phyloP scores from a whole-genome alignment of 2,113 vertebrate species.

The Vireo altiloquus region DNA sequence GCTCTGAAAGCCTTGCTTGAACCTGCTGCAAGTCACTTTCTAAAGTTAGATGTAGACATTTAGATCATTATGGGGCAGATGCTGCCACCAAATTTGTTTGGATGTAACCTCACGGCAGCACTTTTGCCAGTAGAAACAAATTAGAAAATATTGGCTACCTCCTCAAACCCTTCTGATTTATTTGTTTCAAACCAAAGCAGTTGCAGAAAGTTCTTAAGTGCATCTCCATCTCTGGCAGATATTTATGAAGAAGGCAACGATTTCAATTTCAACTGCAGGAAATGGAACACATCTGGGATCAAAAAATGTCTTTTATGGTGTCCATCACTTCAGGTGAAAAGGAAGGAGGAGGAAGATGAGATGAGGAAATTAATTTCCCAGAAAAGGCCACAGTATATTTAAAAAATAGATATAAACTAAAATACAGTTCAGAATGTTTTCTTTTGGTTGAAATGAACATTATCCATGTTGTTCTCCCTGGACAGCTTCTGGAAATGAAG shows the following conservation, averaged over 20 bases:
- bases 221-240: background rate
- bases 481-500: background rate
- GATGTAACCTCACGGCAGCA: background rate
- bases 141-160: slow-evolving; percentile 26
- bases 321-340: background rate
- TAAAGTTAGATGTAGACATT: slow-evolving; percentile 52
- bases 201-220: background rate
- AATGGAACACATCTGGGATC: background rate
- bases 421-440: background rate
- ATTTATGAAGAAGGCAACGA: background rate
- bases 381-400: background rate
- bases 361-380: background rate
- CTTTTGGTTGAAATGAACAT: background rate
- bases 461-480: background rate
- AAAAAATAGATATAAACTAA: background rate
- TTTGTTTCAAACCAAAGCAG: background rate
- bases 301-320: background rate
- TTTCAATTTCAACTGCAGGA: slow-evolving; percentile 7
- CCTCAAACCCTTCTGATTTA: background rate
- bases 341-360: background rate
- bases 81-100: slow-evolving; percentile 39
- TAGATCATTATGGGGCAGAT: slow-evolving; percentile 38
- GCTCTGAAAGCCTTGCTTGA: background rate
- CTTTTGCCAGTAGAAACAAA: slow-evolving; percentile 50
- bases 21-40: slow-evolving; percentile 22